Conservation (phyloP, 1,140 invertebrate genomes). For the Bombus balteatus region DNA sequence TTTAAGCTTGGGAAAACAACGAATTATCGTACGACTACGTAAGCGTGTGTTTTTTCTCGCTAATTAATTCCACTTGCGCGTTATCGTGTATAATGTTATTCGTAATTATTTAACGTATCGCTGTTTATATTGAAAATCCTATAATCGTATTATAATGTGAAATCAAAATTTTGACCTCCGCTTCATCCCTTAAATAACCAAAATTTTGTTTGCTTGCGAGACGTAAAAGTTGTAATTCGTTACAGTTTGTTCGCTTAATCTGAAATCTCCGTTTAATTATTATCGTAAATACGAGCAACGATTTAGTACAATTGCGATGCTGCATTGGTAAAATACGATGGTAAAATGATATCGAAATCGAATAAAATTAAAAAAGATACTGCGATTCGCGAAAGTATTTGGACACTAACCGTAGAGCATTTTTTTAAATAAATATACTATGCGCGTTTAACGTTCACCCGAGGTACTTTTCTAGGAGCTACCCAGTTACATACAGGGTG, state of each 20-base stretch:
- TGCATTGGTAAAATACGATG: no score
- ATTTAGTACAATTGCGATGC: no score
- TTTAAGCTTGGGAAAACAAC: background rate
- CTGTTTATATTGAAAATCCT: background rate
- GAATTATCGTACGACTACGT: background rate
- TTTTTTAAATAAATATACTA: no score
- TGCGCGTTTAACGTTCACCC: no score
- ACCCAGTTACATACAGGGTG: no score
- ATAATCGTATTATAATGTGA: background rate
- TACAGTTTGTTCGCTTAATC: background rate
- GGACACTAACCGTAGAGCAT: no score
- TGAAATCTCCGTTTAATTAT: background rate
- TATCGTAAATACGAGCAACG: background rate
- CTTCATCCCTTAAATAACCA: no score
- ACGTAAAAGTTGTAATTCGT: background rate
- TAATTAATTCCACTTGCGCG: background rate
- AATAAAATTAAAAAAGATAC: no score
- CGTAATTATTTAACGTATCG: background rate
- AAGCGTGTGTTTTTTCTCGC: background rate
- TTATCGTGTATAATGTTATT: background rate
- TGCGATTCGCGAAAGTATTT: no score
- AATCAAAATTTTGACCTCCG: background rate
- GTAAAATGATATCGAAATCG: no score
- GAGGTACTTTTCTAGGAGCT: no score
- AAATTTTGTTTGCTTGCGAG: background rate